Percentiles rank a stretch among this genome's conserved stretches.
phyloP scores from a whole-genome alignment of 2,888 invertebrate genomes.

The Eudasyphora cyanicolor region DNA sequence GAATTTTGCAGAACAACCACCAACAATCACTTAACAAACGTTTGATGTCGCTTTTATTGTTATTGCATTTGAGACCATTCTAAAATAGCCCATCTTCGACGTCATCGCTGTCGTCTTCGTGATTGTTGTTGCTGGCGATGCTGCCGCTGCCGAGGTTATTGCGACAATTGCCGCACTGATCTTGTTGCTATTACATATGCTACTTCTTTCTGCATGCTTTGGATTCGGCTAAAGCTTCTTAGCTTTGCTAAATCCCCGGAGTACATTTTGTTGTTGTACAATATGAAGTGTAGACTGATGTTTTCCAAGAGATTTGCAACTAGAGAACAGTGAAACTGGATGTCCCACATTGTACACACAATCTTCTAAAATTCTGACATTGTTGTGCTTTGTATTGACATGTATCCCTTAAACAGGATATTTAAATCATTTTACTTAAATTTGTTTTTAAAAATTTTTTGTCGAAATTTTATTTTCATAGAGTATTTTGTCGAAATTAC shows the following conservation, averaged over 20 bases:
- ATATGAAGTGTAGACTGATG: constrained; percentile 41
- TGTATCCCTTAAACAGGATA: too few species aligned
- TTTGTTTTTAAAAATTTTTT: too few species aligned
- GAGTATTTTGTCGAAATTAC: too few species aligned
- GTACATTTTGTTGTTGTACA: constrained; percentile 59
- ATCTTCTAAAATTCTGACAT: too few species aligned
- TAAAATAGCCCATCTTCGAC: constrained; percentile 35
- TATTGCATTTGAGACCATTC: constrained; percentile 37
- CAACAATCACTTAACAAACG: constrained; percentile 40
- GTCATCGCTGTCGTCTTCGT: constrained; percentile 11
- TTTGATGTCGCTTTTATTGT: constrained; percentile 51
- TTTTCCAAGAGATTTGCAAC: neutral
- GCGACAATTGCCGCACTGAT: neutral
- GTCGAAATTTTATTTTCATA: too few species aligned
- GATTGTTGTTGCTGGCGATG: constrained; percentile 9
- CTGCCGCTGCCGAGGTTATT: constrained; percentile 5
- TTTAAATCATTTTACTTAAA: too few species aligned
- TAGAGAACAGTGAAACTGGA: too few species aligned
- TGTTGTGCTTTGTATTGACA: too few species aligned
- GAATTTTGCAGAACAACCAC: neutral
- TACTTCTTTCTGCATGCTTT: neutral
- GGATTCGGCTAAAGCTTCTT: constrained; percentile 1
- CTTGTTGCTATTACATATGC: constrained; percentile 63
- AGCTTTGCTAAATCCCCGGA: constrained; percentile 51
- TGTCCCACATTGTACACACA: too few species aligned